phyloP scores from a whole-genome alignment of 2,113 vertebrate genomes.

The Numida meleagris region DNA sequence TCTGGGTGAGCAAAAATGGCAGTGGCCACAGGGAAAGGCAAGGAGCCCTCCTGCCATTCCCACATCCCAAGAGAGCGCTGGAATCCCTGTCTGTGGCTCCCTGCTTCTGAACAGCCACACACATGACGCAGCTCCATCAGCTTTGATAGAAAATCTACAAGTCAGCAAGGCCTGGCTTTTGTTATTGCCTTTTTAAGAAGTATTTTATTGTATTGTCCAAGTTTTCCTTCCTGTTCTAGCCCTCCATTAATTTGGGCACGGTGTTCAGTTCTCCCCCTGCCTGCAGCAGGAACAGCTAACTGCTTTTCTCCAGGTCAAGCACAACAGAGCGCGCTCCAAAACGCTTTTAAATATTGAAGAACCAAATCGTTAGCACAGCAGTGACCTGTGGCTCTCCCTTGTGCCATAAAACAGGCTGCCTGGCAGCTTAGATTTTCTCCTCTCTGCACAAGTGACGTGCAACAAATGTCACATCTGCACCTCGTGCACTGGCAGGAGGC shows the following conservation, averaged over 20 bases:
- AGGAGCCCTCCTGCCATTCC: accelerated
- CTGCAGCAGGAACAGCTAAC: background rate
- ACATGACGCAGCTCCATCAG: background rate
- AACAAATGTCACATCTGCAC: background rate
- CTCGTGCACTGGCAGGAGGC: background rate
- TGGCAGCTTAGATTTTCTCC: background rate
- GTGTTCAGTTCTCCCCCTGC: background rate
- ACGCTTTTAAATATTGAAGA: background rate
- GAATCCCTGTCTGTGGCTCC: background rate
- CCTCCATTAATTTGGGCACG: background rate
- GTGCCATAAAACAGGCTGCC: background rate
- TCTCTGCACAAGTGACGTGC: background rate
- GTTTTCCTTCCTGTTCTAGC: background rate
- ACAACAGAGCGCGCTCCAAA: background rate
- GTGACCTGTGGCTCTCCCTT: slow-evolving; percentile 32
- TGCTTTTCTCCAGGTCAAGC: background rate
- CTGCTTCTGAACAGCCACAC: background rate
- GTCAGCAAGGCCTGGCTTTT: background rate
- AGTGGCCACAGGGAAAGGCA: background rate
- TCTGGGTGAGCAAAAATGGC: background rate
- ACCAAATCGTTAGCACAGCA: background rate
- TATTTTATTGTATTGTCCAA: background rate
- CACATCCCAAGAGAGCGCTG: accelerated
- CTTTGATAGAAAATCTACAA: background rate
- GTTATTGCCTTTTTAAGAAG: background rate